These are phyloP conservation scores for Eretmochelys imbricata DNA, from an alignment of 2,113 vertebrate species.

Conservation along the genomic window DNA sequence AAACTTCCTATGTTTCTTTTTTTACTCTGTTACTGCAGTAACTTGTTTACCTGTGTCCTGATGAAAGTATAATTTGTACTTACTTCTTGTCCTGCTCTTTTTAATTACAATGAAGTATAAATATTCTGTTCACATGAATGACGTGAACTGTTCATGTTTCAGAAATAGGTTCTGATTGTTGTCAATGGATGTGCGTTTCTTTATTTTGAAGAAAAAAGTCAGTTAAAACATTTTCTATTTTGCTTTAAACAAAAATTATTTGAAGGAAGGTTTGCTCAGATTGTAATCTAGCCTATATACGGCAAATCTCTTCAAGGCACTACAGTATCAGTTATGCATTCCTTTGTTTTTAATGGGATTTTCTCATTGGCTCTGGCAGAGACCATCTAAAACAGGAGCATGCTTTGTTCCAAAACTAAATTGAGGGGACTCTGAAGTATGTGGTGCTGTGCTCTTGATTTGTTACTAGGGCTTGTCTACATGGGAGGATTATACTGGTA, in stretches of 20 bases:
- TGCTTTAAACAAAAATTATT: constrained; percentile 2
- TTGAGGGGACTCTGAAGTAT: not conserved
- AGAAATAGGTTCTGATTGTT: constrained; percentile 71
- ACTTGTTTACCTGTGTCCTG: constrained; percentile 68
- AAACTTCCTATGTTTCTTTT: constrained; percentile 21
- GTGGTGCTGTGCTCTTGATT: not conserved
- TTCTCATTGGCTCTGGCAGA: constrained; percentile 2
- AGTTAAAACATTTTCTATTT: constrained; percentile 52
- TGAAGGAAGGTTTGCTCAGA: constrained; percentile 24
- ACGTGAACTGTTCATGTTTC: constrained; percentile 63
- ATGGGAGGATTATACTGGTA: not conserved
- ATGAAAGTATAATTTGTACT: constrained; percentile 75
- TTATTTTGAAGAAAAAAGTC: constrained; percentile 67
- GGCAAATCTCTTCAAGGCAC: constrained; percentile 12
- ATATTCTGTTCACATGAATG: constrained; percentile 71
- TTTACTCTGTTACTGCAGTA: constrained; percentile 55
- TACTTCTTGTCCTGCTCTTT: constrained; percentile 71
- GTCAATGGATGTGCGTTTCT: constrained; percentile 45
- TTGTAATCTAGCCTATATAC: constrained; percentile 10
- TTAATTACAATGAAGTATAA: constrained; percentile 75
- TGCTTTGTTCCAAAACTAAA: constrained; percentile 16
- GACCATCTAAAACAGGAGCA: not conserved
- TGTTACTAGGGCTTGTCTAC: not conserved
- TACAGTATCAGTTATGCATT: not conserved
- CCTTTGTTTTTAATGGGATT: constrained; percentile 15